phyloP scores from a whole-genome alignment of 2,113 vertebrate species.

The Gallinago media region DNA sequence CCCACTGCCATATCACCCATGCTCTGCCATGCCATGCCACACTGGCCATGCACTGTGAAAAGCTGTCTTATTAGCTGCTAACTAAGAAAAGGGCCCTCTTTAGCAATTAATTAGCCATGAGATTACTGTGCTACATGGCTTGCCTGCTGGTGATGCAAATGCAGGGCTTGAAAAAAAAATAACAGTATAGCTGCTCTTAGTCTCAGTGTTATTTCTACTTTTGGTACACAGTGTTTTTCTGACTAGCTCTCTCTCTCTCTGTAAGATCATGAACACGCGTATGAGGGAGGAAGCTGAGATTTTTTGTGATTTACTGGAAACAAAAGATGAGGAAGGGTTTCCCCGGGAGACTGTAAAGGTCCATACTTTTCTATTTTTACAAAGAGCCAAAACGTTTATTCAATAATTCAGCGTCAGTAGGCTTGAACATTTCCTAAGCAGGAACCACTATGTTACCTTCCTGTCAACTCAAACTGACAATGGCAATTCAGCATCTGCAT shows the following conservation, averaged over 20 bases:
- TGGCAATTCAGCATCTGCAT: neutral
- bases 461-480: neutral
- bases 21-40: neutral
- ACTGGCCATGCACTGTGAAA: rapidly evolving
- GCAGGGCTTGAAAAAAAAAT: neutral
- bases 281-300: neutral
- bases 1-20: rapidly evolving
- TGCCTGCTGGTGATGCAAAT: neutral
- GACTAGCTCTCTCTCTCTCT: neutral
- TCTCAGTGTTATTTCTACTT: neutral
- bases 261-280: neutral
- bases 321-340: neutral
- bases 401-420: neutral
- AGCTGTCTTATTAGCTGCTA: neutral
- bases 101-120: neutral
- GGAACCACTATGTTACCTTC: neutral
- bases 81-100: neutral
- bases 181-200: neutral
- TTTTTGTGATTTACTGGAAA: neutral
- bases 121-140: neutral
- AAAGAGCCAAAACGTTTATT: neutral
- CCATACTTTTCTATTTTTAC: neutral
- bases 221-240: neutral
- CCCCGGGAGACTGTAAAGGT: neutral
- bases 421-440: neutral